Conservation (phyloP, 2,113 vertebrate genomes). For the Aphyosemion australe region DNA sequence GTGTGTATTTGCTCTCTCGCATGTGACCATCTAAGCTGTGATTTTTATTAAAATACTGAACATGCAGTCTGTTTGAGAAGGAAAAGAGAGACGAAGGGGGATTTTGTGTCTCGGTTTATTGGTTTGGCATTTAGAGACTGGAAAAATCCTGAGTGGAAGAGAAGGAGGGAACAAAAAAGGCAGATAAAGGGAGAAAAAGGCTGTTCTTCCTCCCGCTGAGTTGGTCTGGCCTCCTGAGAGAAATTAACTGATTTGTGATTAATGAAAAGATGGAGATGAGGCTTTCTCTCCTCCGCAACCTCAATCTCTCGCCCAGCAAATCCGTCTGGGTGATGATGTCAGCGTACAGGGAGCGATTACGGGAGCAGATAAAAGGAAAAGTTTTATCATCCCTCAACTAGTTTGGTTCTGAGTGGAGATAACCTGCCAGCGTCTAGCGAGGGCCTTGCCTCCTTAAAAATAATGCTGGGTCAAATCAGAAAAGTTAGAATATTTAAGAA, state of each 20-base stretch:
- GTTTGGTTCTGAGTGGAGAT: constrained; percentile 30
- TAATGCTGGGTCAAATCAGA: no score
- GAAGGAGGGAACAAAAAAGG: constrained; percentile 59
- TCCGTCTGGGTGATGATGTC: constrained; percentile 60
- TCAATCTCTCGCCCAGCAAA: constrained; percentile 38
- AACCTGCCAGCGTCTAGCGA: constrained; percentile 31
- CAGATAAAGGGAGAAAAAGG: constrained; percentile 56
- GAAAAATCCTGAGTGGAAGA: constrained; percentile 62
- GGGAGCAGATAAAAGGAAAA: constrained; percentile 48
- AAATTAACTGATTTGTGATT: constrained; percentile 76
- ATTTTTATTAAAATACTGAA: constrained; percentile 73
- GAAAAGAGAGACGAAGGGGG: constrained; percentile 39
- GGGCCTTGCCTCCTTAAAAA: not conserved
- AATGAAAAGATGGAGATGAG: constrained; percentile 71
- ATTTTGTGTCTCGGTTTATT: constrained; percentile 73
- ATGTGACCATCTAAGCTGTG: constrained; percentile 63
- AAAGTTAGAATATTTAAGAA: no score
- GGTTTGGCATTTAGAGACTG: constrained; percentile 73
- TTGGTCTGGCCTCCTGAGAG: constrained; percentile 51
- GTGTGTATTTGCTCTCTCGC: constrained; percentile 39
- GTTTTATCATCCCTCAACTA: constrained; percentile 38
- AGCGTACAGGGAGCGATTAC: constrained; percentile 54
- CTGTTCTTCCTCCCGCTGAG: constrained; percentile 56
- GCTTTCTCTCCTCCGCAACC: constrained; percentile 31
- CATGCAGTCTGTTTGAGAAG: constrained; percentile 59